Evolutionary conservation across 1,140 invertebrate genomes (phyloP).

Genomic region (Philotrypesis tridentata): DNA sequence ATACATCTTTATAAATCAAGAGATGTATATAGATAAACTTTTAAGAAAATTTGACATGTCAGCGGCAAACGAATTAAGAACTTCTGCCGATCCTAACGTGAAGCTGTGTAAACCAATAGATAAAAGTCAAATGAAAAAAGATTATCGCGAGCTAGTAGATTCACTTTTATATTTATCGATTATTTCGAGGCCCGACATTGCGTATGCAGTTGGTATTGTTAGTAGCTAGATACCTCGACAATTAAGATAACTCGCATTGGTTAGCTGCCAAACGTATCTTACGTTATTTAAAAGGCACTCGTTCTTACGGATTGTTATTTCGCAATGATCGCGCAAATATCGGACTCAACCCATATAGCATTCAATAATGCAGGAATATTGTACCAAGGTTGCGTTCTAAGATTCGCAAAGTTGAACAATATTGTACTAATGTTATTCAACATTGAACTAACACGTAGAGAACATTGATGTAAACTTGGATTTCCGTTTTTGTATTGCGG

Average conservation of each 20-base stretch:
- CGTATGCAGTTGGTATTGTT: constrained; percentile 7
- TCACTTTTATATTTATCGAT: constrained; percentile 43
- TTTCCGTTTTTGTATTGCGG: too few relatives aligned
- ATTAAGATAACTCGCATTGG: constrained; percentile 35
- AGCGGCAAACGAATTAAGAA: constrained; percentile 25
- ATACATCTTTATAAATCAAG: constrained; percentile 35
- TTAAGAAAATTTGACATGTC: constrained; percentile 38
- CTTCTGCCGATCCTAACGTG: constrained; percentile 45
- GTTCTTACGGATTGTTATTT: constrained; percentile 12
- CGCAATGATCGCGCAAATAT: background rate
- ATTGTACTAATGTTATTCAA: too few relatives aligned
- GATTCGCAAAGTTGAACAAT: too few relatives aligned
- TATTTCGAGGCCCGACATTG: constrained; percentile 50
- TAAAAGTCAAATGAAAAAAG: too few relatives aligned
- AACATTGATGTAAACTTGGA: too few relatives aligned
- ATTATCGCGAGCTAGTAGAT: constrained; percentile 50
- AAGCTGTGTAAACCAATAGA: constrained; percentile 30
- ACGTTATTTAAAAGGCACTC: constrained; percentile 39
- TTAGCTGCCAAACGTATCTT: constrained; percentile 53
- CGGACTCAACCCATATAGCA: too few relatives aligned
- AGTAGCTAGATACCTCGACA: constrained; percentile 6
- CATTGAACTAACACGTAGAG: too few relatives aligned
- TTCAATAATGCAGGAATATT: too few relatives aligned
- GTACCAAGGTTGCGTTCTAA: too few relatives aligned
- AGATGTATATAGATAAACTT: constrained; percentile 32